A percentile compares a stretch with the other conserved stretches of the same genome.
Conservation (phyloP, 2,797 vertebrate species). For the Platyrinchus mystaceus region DNA sequence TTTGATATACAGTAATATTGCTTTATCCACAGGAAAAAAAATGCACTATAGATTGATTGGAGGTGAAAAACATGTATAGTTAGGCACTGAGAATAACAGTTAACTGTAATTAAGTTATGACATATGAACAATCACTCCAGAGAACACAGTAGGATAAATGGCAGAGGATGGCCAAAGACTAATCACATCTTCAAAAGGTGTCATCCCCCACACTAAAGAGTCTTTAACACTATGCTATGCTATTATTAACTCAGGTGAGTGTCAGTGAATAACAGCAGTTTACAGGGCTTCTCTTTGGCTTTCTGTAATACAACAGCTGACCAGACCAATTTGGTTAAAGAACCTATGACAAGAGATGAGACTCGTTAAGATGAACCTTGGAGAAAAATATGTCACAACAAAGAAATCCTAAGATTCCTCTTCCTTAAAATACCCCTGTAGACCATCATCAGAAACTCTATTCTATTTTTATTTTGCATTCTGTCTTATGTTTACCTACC, state of each 20-base stretch:
- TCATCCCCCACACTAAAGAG: background rate
- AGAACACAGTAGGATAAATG: background rate
- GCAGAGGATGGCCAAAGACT: conserved; percentile 16
- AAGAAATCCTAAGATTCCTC: background rate
- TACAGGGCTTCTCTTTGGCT: background rate
- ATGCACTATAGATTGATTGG: background rate
- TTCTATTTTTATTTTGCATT: background rate
- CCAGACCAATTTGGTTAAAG: background rate
- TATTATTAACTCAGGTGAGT: conserved; percentile 24
- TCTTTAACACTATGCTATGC: background rate
- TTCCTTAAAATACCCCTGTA: background rate
- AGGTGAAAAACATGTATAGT: background rate
- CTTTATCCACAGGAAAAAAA: background rate
- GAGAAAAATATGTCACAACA: background rate
- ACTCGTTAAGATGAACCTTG: background rate
- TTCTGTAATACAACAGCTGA: background rate
- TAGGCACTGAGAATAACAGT: background rate
- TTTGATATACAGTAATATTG: background rate
- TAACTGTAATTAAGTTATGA: background rate
- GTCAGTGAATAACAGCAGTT: conserved; percentile 4
- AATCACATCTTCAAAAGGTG: background rate
- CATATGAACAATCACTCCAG: background rate
- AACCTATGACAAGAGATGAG: background rate
- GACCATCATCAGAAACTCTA: background rate
- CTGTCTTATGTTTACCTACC: background rate